Base-by-base conservation (phyloP, 2,797 vertebrate species). In the Rhodeus uyekii region DNA sequence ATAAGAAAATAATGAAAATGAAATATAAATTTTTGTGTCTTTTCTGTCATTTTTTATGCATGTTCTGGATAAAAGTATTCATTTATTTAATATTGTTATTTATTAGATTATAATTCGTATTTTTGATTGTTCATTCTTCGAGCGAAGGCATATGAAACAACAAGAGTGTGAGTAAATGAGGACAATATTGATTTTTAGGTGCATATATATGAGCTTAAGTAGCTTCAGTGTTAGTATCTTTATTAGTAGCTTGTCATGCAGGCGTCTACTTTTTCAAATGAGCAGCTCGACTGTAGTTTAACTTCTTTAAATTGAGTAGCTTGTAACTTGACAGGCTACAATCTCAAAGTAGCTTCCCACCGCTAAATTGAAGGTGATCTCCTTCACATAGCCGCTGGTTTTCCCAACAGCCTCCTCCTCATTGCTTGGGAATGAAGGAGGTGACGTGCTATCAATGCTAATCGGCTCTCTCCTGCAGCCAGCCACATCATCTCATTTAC, bases 361-460 rank as follows among this genome's bases (percentile, higher is more conserved):
- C 39, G 22, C 29, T 6, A 4, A 32, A 58, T 80, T 76, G 63
- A 48, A 76, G 16, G 14, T 46, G 55, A 83, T 69, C 72, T 50
- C 34, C 22, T 72, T 58, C 22, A 46, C 55, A 53, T 74, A 50
- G 48, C 50, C 32, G 46, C 60, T 63, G 65, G 50, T 50, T 85
- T 78, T 81, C 64, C 64, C 6, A 39, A 74, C 78, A 74, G 38
- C 77, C 38, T 36, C 29, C 24, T 42, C 46, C 32, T 42, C 46
- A 42, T 64, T 67, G 32, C 72, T 38, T 18, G 7, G 34, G 22
- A 55, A 24, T 58, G 22, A 74, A 55, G n/a, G 34, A 48, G 48
- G 44, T 67, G 36, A 44, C 24, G 36, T 75, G 83, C 64, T 61
- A 44, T 80, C 80, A 80, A 75, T 84, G 77, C 44, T 55, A 65